Evolutionary conservation across 2,797 vertebrate species (phyloP), one percentile per base, ranked within the genome.

Genomic region (Crypturellus tataupa): DNA sequence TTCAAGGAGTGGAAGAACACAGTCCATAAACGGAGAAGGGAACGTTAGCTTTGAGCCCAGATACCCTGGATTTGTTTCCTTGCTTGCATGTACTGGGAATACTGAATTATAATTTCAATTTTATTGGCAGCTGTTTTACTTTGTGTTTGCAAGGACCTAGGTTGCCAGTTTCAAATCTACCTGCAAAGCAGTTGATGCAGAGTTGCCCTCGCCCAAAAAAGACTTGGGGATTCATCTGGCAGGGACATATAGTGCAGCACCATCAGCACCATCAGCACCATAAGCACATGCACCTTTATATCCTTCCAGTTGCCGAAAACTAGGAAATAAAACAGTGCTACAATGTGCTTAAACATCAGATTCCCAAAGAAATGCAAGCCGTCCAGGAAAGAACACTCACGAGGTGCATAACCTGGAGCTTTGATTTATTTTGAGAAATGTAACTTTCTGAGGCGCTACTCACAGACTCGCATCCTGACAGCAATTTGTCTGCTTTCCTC

Each of bases 61-160:
- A 47, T 78, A 75, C 71, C 86, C 75, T 47, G 84, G 65, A 73
- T 79, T 92, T 72, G 76, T 53, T 76, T 81, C 85, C 55, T 47
- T 42, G n/a, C 85, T 59, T 10, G 58, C 39, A 1, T 11, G 49
- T 37, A 18, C 67, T 85, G 59, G 72, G 87, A 95, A 95, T 75
- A 90, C 80, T 37, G 75, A 87, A 88, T 75, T 90, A 73, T 63
- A 84, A 81, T 60, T 88, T 93, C 77, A 37, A 76, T 83, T 94
- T 95, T 93, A 92, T 78, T 90, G 81, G 92, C 92, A 92, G 89
- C 62, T 89, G 69, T 27, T 87, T 96, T 80, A 59, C 80, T 95
- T 93, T 63, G 63, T 89, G 46, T 95, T 93, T 93, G 55, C 81
- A 75, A 65, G 85, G 78, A 94, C 90, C 90, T 78, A 85, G 76